Base-by-base conservation (phyloP, 2,888 invertebrate genomes). In the Anodontia alba region DNA sequence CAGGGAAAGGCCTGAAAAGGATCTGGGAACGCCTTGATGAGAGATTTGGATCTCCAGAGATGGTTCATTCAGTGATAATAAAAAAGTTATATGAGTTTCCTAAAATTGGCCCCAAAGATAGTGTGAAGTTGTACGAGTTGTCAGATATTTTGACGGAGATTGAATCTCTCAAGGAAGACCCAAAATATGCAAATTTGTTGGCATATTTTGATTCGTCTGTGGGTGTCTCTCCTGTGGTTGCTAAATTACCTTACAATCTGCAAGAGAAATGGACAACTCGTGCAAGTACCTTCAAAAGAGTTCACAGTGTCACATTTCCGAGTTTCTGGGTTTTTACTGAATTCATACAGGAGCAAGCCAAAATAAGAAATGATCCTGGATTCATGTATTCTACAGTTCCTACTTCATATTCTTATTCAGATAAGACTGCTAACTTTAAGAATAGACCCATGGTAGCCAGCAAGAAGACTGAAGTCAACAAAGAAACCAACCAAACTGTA, bases 21-120 rank as follows among this genome's bases (percentile, higher is more conserved):
- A 57, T 76, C 20, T 76, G 76, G 76, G 66, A 74, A 31, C 36
- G 77, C 12, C 67, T 77, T n/a, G 67, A 77, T 10, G 72, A 77
- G 49, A 57, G 70, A 66, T 77, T 57, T 46, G 77, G 72, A 17
- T 43, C 46, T 17, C 77, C 72, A 0, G 72, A 77, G 36, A 36
- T 67, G 46, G 42, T 73, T 29, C 46, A 78, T 46, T 36, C 31
- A n/a, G 17, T 57, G 20, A n/a, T 68, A 29, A 46, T 66, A 33
- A 67, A n/a, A 23, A 73, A 62, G 26, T 49, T 80, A n/a, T 38
- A 62, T 1, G 36, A 42, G 1, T 74, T 83, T 29, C 73, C 80
- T 1, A 73, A 69, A n/a, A 3, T 80, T n/a, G 17, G 29, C n/a
- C 20, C 29, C 5, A 75, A 71, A 66, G 75, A 80, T 71, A 29